phyloP scores from a whole-genome alignment of 2,888 invertebrate genomes.

The Liopterus haemorrhoidalis region DNA sequence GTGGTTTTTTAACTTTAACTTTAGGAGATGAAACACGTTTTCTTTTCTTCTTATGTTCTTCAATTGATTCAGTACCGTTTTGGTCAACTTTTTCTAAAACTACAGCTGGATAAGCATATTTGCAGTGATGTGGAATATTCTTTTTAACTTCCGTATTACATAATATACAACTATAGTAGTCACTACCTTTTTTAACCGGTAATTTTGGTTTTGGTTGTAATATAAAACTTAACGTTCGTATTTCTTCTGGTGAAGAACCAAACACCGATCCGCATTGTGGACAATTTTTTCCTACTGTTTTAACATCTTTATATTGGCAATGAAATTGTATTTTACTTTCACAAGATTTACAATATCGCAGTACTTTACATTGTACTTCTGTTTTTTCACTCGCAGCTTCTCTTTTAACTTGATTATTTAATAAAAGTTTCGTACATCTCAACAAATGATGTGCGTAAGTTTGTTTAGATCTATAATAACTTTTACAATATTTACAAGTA shows the following conservation, averaged over 20 bases:
- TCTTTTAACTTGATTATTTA: conserved; percentile 23
- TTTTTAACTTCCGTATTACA: no score
- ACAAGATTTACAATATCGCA: conserved; percentile 23
- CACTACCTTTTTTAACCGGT: conserved; percentile 8
- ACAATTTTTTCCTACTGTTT: conserved; percentile 20
- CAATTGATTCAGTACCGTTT: conserved; percentile 22
- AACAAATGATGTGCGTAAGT: conserved; percentile 39
- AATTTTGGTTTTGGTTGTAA: not conserved
- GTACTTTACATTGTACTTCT: conserved; percentile 18
- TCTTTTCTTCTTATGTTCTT: conserved; percentile 34
- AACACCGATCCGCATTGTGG: conserved; percentile 25
- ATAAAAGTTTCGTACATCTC: conserved; percentile 32
- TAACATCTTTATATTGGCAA: conserved; percentile 19
- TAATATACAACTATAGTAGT: conserved; percentile 20
- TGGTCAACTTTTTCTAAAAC: conserved; percentile 12
- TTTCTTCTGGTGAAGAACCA: conserved; percentile 7
- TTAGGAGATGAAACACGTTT: conserved; percentile 26
- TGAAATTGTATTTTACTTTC: conserved; percentile 23
- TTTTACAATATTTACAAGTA: conserved; percentile 40
- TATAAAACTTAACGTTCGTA: conserved; percentile 3
- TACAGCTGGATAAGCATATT: conserved; percentile 36
- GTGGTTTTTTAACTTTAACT: conserved; percentile 28
- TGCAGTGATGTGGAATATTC: conserved; percentile 34
- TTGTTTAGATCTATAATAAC: conserved; percentile 39
- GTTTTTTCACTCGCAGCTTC: conserved; percentile 23